Evolutionary conservation across 2,797 vertebrate genomes (phyloP).

Genomic region (Loris lydekkerianus): DNA sequence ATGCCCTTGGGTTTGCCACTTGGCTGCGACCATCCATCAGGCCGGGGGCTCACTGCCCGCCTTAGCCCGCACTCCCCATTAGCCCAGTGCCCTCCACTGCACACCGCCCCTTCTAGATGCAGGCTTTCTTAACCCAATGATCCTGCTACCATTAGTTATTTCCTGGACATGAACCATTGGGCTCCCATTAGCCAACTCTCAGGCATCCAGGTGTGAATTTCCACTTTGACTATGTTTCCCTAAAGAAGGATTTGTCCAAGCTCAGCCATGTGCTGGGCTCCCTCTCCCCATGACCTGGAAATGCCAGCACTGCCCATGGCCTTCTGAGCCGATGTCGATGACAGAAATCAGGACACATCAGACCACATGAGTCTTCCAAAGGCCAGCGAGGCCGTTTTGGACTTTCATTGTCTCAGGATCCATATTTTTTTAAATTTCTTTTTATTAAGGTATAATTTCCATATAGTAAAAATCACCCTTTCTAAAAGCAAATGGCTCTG

Average conservation of each 20-base stretch:
- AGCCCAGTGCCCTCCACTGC: rapidly evolving
- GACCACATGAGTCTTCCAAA: neutral
- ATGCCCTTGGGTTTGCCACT: slow-evolving; percentile 52
- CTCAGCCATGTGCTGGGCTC: neutral
- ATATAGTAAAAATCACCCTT: neutral
- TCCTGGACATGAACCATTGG: neutral
- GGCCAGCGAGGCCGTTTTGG: neutral
- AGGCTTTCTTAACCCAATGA: neutral
- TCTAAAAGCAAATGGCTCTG: neutral
- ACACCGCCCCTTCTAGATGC: neutral
- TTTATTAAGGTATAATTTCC: slow-evolving; percentile 20
- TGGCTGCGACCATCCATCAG: slow-evolving; percentile 67
- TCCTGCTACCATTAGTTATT: neutral
- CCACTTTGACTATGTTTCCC: neutral
- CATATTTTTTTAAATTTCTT: neutral
- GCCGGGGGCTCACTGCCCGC: rapidly evolving
- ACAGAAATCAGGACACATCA: rapidly evolving
- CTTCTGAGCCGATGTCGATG: neutral
- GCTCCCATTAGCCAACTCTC: slow-evolving; percentile 2
- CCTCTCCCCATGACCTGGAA: neutral
- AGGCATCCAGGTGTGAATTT: neutral
- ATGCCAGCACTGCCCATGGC: rapidly evolving
- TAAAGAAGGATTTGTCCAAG: neutral
- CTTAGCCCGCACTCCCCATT: rapidly evolving
- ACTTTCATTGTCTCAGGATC: neutral